These are phyloP conservation scores for Hoplodrina ambigua DNA, from an alignment of 2,888 invertebrate species.

Conservation along the genomic window DNA sequence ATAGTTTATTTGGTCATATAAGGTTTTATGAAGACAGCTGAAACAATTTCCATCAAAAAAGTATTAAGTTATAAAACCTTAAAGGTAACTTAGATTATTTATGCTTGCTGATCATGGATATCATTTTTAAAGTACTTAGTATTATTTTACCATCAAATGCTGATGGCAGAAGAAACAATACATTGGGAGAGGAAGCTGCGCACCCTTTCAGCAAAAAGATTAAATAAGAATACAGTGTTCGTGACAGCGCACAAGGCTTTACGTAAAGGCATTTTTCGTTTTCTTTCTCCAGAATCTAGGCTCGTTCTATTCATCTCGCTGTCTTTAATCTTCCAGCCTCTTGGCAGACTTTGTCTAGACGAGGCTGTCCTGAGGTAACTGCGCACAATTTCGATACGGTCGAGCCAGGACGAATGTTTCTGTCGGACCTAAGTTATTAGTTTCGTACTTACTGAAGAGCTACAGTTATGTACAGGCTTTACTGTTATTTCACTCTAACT, in stretches of 20 bases:
- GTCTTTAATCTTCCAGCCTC: conserved; percentile 86
- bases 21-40: conserved; percentile 58
- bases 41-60: conserved; percentile 53
- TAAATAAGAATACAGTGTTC: conserved; percentile 87
- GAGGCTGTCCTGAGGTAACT: conserved; percentile 69
- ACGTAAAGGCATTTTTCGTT: conserved; percentile 86
- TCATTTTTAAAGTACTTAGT: conserved; percentile 24
- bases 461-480: conserved; percentile 55
- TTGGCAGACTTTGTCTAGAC: conserved; percentile 85
- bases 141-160: conserved; percentile 32
- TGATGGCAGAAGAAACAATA: conserved; percentile 56
- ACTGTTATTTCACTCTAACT: conserved; percentile 59
- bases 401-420: conserved; percentile 66
- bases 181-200: conserved; percentile 73
- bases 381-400: conserved; percentile 76
- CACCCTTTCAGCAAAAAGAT: conserved; percentile 81
- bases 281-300: conserved; percentile 81
- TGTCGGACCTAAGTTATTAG: conserved; percentile 64
- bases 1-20: conserved; percentile 66
- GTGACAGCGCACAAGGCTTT: conserved; percentile 87
- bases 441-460: conserved; percentile 55
- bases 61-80: conserved; percentile 50
- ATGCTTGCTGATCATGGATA: conserved; percentile 29
- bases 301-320: conserved; percentile 84
- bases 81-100: conserved; percentile 31